Base-by-base conservation (phyloP, 1,140 invertebrate species). In the Ladona fulva region DNA sequence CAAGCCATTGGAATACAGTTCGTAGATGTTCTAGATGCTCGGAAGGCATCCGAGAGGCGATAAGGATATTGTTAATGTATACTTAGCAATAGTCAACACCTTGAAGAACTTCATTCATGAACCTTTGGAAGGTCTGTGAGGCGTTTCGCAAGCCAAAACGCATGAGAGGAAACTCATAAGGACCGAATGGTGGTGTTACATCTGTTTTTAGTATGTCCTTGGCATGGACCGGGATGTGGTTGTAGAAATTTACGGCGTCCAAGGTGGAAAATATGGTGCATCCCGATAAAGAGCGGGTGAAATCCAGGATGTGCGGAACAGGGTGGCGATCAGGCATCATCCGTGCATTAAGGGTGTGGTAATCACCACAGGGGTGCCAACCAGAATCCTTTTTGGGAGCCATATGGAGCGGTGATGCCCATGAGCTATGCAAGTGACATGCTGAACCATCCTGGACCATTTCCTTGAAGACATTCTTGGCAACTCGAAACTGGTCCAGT, bases 31-130 rank as follows among this genome's bases (percentile, higher is more conserved):
- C 14, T 76, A 77, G 24, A 77, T 85, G 84, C 78, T 84, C 78
- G 14, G 81, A 86, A 8, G 89, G 80, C 1, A 89, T 81, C 29
- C n/a, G n/a, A n/a, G n/a, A n/a, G n/a, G n/a, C n/a, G n/a, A n/a
- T n/a, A n/a, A n/a, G n/a, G n/a, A 91, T 84, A 80, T 90, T 89
- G 79, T 90, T 88, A 0, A 90, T 77, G 80, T 88, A 90, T 0
- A 83, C 80, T 74, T 83, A 81, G 74, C 29, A 78, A 77, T 84
- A 87, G 37, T 82, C 80, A 8, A 84, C 79, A 14, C 81, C 85
- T 74, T 80, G 5, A 0, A 87, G 80, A 0, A 87, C 81, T 22
- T 82, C 42, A 80, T 87, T 82, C 76, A 90, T 88, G 16, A 85
- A 84, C 14, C 87, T 78, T 81, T 88, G 85, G 79, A 88, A 89